Conservation (phyloP, 2,888 invertebrate genomes). For the Epistrophe eligans region DNA sequence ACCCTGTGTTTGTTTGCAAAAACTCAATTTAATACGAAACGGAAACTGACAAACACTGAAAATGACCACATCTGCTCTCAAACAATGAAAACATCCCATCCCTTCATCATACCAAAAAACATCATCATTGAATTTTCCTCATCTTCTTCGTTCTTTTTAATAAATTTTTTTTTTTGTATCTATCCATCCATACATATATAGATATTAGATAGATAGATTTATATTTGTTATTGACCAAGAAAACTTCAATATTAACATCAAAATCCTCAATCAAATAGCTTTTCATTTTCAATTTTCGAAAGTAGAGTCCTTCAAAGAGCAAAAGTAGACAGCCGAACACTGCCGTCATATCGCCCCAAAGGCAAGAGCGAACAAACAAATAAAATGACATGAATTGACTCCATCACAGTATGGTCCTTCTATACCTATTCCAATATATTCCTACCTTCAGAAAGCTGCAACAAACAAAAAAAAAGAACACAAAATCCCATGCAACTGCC, state of each 20-base stretch:
- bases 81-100: slow-evolving; percentile 12
- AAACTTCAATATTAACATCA: slow-evolving; percentile 62
- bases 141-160: slow-evolving; percentile 28
- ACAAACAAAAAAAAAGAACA: slow-evolving; percentile 6
- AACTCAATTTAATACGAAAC: slow-evolving; percentile 45
- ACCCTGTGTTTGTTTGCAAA: slow-evolving; percentile 1
- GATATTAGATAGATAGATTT: too few species aligned
- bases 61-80: slow-evolving; percentile 53
- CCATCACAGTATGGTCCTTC: slow-evolving; percentile 12
- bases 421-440: slow-evolving; percentile 5
- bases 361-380: slow-evolving; percentile 50
- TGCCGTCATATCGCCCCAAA: slow-evolving; percentile 17
- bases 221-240: slow-evolving; percentile 61
- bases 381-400: slow-evolving; percentile 55
- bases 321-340: slow-evolving; percentile 36
- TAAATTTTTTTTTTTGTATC: slow-evolving; percentile 1
- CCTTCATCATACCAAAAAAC: slow-evolving; percentile 6
- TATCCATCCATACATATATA: slow-evolving; percentile 5
- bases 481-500: slow-evolving; percentile 20
- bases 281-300: slow-evolving; percentile 58
- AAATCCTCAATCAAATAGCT: slow-evolving; percentile 64
- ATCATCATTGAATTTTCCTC: slow-evolving; percentile 25
- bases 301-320: slow-evolving; percentile 40
- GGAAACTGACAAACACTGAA: slow-evolving; percentile 25
- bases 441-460: slow-evolving; percentile 35